Percentiles rank a stretch among this genome's conserved stretches.
phyloP scores from a whole-genome alignment of 1,140 invertebrate genomes.

The Drosophila teissieri region DNA sequence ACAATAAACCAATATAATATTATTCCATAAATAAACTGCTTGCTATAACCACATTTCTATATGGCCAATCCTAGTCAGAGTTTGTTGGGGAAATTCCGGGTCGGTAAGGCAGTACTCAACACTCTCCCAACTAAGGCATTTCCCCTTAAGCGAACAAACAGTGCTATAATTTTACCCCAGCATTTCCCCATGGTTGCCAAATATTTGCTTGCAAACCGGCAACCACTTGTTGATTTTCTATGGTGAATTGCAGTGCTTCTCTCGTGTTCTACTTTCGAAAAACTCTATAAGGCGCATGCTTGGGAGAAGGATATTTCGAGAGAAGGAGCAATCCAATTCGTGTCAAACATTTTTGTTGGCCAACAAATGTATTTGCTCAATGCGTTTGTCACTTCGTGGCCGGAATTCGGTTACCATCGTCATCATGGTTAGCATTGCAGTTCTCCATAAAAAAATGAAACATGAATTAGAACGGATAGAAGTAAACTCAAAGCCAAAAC shows the following conservation, averaged over 20 bases:
- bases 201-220: slow-evolving; percentile 25
- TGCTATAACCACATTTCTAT: background rate
- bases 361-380: slow-evolving; percentile 62
- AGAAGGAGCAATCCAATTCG: slow-evolving; percentile 26
- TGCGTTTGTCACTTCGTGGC: slow-evolving; percentile 55
- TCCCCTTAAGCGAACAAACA: slow-evolving; percentile 16
- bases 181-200: background rate
- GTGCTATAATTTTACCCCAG: background rate
- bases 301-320: background rate
- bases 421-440: slow-evolving; percentile 42
- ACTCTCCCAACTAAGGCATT: background rate
- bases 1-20: too few relatives aligned
- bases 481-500: slow-evolving; percentile 37
- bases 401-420: slow-evolving; percentile 47
- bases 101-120: slow-evolving; percentile 36
- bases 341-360: slow-evolving; percentile 36
- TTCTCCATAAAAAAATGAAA: slow-evolving; percentile 5
- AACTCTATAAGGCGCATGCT: slow-evolving; percentile 19
- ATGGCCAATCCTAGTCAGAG: background rate
- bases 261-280: slow-evolving; percentile 21
- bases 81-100: background rate
- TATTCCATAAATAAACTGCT: slow-evolving; percentile 7
- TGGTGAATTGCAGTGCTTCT: slow-evolving; percentile 27
- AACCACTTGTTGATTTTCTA: slow-evolving; percentile 62
- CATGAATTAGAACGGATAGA: slow-evolving; percentile 9